phyloP scores from a whole-genome alignment of 2,888 invertebrate species.

The Lasioglossum leucozonium region DNA sequence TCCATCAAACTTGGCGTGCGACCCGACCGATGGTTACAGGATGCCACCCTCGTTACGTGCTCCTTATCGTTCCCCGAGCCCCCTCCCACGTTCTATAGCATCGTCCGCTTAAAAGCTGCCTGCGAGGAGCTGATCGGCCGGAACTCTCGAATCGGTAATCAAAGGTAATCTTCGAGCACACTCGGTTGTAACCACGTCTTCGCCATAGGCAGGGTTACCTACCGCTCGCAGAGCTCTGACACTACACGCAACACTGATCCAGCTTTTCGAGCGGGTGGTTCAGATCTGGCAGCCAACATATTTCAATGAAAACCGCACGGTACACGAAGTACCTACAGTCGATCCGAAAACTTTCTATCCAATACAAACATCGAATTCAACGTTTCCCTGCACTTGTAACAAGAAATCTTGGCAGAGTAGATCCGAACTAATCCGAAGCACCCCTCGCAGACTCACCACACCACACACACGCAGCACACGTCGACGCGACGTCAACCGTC shows the following conservation, averaged over 20 bases:
- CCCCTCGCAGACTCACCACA: background rate
- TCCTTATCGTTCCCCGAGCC: background rate
- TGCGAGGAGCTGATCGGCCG: background rate
- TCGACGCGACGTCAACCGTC: background rate
- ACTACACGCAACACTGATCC: background rate
- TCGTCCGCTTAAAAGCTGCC: background rate
- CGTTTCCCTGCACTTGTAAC: too few relatives aligned
- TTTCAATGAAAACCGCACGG: background rate
- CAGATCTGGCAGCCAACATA: background rate
- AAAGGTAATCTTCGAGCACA: background rate
- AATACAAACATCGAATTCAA: too few relatives aligned
- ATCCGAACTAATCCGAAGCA: background rate
- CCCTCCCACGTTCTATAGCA: too few relatives aligned
- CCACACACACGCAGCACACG: background rate
- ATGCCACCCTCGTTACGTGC: slow-evolving; percentile 25
- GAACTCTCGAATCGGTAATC: slow-evolving; percentile 1
- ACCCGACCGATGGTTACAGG: background rate
- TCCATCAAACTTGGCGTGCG: background rate
- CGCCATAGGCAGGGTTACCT: background rate
- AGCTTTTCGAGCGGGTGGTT: background rate
- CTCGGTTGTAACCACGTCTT: background rate
- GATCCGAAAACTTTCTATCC: too few relatives aligned
- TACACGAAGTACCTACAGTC: too few relatives aligned
- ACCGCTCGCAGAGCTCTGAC: background rate
- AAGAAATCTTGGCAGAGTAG: too few relatives aligned